Percentiles rank a stretch among this genome's conserved stretches.
Conservation (phyloP, 2,797 vertebrate genomes). For the Pristis pectinata region DNA sequence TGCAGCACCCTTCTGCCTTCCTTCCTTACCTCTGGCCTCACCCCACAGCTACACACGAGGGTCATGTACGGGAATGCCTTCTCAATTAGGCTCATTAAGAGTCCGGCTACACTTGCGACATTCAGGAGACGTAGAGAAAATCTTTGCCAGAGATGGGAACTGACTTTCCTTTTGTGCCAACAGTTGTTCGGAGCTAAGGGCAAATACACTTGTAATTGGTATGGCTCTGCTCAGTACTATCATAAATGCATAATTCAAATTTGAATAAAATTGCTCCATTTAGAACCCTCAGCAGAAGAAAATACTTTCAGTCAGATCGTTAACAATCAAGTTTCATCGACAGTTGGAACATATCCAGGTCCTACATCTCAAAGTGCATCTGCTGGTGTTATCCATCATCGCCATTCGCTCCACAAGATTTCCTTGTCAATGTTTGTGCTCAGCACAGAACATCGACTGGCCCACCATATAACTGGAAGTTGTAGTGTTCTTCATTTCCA, state of each 20-base stretch:
- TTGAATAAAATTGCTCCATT: background rate
- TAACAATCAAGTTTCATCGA: background rate
- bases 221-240: background rate
- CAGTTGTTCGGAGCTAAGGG: background rate
- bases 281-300: background rate
- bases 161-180: background rate
- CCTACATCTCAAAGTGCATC: background rate
- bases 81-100: background rate
- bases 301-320: slow-evolving; percentile 20
- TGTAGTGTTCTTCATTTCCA: background rate
- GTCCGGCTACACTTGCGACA: background rate
- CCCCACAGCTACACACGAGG: no score
- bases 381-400: slow-evolving; percentile 9
- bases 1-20: no score
- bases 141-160: background rate
- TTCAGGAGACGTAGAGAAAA: background rate
- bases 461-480: background rate
- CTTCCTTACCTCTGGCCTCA: no score
- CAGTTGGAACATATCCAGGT: background rate
- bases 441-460: background rate
- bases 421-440: background rate
- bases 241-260: background rate
- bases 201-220: background rate
- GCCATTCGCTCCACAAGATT: background rate
- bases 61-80: background rate